phyloP scores from a whole-genome alignment of 2,113 vertebrate species.

The Guaruba guarouba region DNA sequence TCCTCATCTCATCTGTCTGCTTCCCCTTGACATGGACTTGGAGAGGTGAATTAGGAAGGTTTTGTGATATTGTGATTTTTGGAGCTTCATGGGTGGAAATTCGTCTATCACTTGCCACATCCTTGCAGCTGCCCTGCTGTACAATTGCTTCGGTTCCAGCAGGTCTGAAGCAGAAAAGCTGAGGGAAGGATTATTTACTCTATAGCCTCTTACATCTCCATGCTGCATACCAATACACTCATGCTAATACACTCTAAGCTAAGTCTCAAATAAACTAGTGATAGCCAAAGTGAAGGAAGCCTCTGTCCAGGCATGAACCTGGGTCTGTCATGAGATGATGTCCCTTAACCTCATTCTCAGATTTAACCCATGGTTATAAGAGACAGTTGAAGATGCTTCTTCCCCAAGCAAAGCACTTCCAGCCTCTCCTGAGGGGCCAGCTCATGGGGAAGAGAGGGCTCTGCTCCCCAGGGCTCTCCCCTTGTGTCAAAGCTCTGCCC shows the following conservation, averaged over 20 bases:
- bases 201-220: neutral
- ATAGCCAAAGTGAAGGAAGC: neutral
- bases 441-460: neutral
- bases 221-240: neutral
- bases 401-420: neutral
- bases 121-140: neutral
- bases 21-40: neutral
- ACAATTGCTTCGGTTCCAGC: neutral
- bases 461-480: neutral
- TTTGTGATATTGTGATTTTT: neutral
- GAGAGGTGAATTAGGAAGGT: neutral
- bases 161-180: neutral
- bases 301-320: neutral
- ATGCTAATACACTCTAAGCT: neutral
- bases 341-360: neutral
- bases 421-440: neutral
- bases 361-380: neutral
- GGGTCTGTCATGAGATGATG: neutral
- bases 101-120: neutral
- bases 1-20: neutral
- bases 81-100: neutral
- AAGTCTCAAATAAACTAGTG: neutral
- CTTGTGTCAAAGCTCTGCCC: neutral
- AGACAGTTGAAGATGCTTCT: neutral
- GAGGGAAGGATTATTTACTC: neutral